phyloP scores from a whole-genome alignment of 53 echinoderm and acorn worm genomes.

The Henricia sp. region DNA sequence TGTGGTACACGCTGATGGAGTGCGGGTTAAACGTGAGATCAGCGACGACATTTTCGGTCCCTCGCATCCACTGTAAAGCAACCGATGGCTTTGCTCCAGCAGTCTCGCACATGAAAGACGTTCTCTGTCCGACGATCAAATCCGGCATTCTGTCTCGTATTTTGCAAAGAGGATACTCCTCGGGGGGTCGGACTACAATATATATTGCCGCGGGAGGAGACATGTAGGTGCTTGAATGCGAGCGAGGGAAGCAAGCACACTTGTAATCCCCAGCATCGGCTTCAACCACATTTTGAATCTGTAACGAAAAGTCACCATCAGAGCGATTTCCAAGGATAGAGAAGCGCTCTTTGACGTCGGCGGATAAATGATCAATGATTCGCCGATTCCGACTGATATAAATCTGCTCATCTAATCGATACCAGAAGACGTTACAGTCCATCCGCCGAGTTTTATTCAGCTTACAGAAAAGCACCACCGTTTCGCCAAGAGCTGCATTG shows the following conservation, averaged over 20 bases:
- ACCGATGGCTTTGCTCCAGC: constrained; percentile 73
- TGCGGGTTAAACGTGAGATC: constrained; percentile 44
- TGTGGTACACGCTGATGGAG: constrained; percentile 61
- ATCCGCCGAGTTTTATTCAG: constrained; percentile 43
- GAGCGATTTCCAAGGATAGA: constrained; percentile 63
- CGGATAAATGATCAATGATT: constrained; percentile 7
- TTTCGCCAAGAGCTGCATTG: constrained; percentile 47
- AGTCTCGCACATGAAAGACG: constrained; percentile 73
- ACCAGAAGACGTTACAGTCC: constrained; percentile 73
- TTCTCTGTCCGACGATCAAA: constrained; percentile 72
- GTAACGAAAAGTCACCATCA: constrained; percentile 69
- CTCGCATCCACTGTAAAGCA: constrained; percentile 59
- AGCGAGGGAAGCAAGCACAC: constrained; percentile 68
- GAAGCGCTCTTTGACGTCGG: constrained; percentile 50
- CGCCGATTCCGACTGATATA: constrained; percentile 62
- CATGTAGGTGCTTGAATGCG: constrained; percentile 11
- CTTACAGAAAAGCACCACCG: constrained; percentile 61
- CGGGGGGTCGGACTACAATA: constrained; percentile 65
- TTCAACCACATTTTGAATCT: constrained; percentile 56
- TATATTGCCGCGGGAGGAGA: constrained; percentile 50
- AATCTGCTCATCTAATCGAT: constrained; percentile 67
- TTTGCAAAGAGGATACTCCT: constrained; percentile 71
- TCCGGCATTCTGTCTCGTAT: constrained; percentile 42
- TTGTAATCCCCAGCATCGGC: constrained; percentile 77
- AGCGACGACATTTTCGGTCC: constrained; percentile 35